Evolutionary conservation across 2,113 vertebrate genomes (phyloP), one percentile per base, ranked within the genome.

Genomic region (Misgurnus mizolepis): DNA sequence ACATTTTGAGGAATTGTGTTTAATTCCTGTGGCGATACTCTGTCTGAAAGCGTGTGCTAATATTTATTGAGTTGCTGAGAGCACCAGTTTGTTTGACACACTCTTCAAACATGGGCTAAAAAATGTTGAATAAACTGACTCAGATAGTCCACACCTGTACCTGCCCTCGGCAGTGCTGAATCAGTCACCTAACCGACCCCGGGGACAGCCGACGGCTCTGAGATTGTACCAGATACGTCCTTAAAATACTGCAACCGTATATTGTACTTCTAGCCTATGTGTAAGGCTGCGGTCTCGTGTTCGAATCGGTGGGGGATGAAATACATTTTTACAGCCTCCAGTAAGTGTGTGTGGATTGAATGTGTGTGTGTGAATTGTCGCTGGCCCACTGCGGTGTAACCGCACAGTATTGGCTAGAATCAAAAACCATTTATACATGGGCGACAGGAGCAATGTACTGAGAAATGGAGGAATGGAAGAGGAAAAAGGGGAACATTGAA

Each of bases 1-100:
- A 86, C 85, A n/a, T 84, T 83, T 84, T 80, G 77, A 85, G 82
- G 70, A 89, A 89, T 89, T 83, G 79, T 87, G 50, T 80, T 80
- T 45, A 27, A 34, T 18, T 72, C 69, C 69, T 61, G 40, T 40
- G 53, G 55, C 22, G 39, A 11, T 60, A 9, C 4, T 11, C 11
- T 73, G 71, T 73, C 6, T 60, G 55, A 27, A 60, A 60, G 43
- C 41, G n/a, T 34, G 68, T 68, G 58, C 85, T 80, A 77, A 60
- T 82, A 73, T 85, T 85, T 87, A 83, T 76, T 62, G 76, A 18
- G 14, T 22, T 80, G 81, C 80, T 83, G 84, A 84, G 47, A 41
- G 80, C 79, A 78, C 80, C 76, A 12, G 75, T 34, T 60, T 74
- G 67, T 43, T 78, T 66, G 73, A 81, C 77, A 72, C 80, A 34